Evolutionary conservation across 2,113 vertebrate genomes (phyloP).

Genomic region (Sprattus sprattus): DNA sequence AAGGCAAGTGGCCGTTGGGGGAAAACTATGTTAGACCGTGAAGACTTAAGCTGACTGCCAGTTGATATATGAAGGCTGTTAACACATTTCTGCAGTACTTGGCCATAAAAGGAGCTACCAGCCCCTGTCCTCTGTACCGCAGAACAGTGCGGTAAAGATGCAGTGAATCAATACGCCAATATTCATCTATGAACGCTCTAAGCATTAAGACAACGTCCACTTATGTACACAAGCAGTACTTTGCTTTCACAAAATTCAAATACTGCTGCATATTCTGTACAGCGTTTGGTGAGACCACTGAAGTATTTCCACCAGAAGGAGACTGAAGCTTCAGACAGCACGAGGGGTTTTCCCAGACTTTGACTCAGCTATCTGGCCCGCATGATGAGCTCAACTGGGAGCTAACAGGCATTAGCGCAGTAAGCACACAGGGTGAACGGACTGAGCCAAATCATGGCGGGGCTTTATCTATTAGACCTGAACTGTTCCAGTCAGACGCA

Average conservation of each 20-base stretch:
- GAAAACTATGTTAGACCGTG: background rate
- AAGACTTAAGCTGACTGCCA: background rate
- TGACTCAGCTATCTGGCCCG: too few species aligned
- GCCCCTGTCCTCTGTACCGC: background rate
- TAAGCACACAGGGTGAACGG: too few species aligned
- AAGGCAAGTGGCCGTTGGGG: background rate
- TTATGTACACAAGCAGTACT: too few species aligned
- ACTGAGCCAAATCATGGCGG: background rate
- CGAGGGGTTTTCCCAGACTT: too few species aligned
- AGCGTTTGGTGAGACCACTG: too few species aligned
- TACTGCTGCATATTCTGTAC: too few species aligned
- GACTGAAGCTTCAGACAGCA: too few species aligned
- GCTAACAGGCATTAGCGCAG: too few species aligned
- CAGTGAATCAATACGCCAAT: too few species aligned
- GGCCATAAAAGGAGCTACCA: background rate
- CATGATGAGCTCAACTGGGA: too few species aligned
- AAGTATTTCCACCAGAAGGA: too few species aligned
- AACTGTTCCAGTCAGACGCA: background rate
- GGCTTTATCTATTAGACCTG: background rate
- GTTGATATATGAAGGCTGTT: background rate
- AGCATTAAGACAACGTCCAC: background rate
- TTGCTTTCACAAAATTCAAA: too few species aligned
- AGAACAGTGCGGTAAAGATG: background rate
- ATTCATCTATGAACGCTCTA: background rate
- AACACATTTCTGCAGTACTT: background rate